Evolutionary conservation across 2,113 vertebrate genomes (phyloP).

Genomic region (Colius striatus): DNA sequence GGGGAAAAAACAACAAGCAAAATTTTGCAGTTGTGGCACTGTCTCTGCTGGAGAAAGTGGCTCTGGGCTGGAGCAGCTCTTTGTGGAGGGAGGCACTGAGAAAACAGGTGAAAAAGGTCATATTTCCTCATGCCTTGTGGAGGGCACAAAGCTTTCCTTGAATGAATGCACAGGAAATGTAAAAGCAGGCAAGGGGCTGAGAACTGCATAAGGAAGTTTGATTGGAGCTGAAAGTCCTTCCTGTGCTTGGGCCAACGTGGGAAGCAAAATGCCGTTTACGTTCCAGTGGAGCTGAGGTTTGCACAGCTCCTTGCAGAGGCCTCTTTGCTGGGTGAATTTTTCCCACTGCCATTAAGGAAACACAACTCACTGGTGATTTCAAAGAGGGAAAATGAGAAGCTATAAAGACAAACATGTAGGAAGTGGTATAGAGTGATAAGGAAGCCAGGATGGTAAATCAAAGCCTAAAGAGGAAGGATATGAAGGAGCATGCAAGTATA

Average conservation of each 20-base stretch:
- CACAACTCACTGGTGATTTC: background rate
- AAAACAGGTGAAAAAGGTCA: background rate
- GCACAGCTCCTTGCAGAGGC: background rate
- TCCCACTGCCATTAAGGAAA: constrained; percentile 30
- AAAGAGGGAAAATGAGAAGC: background rate
- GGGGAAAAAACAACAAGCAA: background rate
- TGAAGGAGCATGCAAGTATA: constrained; percentile 14
- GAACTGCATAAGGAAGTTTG: background rate
- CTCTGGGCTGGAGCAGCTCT: background rate
- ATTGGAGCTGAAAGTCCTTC: background rate
- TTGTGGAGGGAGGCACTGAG: background rate
- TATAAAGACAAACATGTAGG: constrained; percentile 17
- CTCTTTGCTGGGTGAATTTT: background rate
- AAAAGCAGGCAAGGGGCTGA: constrained; percentile 19
- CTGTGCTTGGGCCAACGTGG: background rate
- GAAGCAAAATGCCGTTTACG: background rate
- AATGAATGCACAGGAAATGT: constrained; percentile 34
- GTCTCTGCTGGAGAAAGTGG: background rate
- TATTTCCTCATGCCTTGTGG: background rate
- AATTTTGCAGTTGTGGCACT: background rate
- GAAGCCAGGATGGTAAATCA: constrained; percentile 57
- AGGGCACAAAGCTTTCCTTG: constrained; percentile 10
- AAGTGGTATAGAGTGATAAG: constrained; percentile 47
- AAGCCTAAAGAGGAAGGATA: constrained; percentile 47
- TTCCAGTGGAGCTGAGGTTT: background rate